Evolutionary conservation across 2,113 vertebrate genomes (phyloP).

Genomic region (Ancistrus triradiatus): DNA sequence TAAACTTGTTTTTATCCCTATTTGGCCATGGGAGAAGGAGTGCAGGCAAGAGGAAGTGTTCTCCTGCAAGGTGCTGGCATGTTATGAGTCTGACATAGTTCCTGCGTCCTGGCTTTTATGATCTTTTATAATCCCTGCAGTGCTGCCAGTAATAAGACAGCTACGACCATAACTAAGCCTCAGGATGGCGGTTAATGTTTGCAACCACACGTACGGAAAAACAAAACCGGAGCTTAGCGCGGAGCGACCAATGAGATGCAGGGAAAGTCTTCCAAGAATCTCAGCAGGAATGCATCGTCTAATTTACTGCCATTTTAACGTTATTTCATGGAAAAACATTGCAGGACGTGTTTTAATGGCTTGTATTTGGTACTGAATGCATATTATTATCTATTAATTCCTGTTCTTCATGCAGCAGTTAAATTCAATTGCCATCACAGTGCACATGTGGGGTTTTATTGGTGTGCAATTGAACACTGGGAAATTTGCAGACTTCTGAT

Average conservation of each 20-base stretch:
- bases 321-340: too few relatives aligned
- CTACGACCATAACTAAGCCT: conserved; percentile 30
- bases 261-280: too few relatives aligned
- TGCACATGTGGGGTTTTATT: too few relatives aligned
- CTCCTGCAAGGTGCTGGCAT: conserved; percentile 37
- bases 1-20: conserved; percentile 44
- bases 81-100: conserved; percentile 53
- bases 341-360: too few relatives aligned
- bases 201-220: conserved; percentile 4
- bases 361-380: too few relatives aligned
- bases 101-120: conserved; percentile 53
- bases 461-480: too few relatives aligned
- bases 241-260: conserved; percentile 8
- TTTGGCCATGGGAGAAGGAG: conserved; percentile 11
- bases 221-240: conserved; percentile 7
- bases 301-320: too few relatives aligned
- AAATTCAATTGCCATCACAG: too few relatives aligned
- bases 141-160: conserved; percentile 50
- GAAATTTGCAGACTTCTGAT: too few relatives aligned
- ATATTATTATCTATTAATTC: too few relatives aligned
- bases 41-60: conserved; percentile 38
- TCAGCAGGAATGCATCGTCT: too few relatives aligned
- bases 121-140: conserved; percentile 39
- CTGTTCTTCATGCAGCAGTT: too few relatives aligned
- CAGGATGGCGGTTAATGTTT: conserved; percentile 34